A percentile compares a stretch with the other conserved stretches of the same genome.
phyloP scores from a whole-genome alignment of 2,888 invertebrate genomes.

The Amphipyra berbera region DNA sequence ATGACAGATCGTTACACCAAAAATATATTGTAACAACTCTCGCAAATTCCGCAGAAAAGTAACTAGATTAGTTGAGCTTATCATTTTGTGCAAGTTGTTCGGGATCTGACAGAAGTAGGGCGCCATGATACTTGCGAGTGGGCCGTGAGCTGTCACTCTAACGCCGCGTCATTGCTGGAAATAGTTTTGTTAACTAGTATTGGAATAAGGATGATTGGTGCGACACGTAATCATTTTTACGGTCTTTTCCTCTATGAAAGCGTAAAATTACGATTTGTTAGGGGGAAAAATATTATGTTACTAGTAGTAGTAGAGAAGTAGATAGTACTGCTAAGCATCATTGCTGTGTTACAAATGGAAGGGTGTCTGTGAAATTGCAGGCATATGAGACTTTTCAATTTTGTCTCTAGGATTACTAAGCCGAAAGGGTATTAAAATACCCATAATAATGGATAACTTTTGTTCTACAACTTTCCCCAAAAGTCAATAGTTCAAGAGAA shows the following conservation, averaged over 20 bases:
- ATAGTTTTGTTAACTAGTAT: conserved; percentile 25
- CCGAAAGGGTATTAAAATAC: no score
- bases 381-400: no score
- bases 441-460: no score
- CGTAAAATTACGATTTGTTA: background rate
- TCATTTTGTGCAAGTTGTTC: conserved; percentile 31
- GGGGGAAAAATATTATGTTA: no score
- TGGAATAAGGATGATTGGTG: conserved; percentile 13
- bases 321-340: no score
- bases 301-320: no score
- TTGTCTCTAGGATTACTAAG: no score
- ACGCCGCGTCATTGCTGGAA: conserved; percentile 14
- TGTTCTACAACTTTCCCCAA: no score
- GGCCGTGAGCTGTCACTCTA: conserved; percentile 29
- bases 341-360: no score
- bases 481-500: no score
- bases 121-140: conserved; percentile 17
- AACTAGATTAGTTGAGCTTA: conserved; percentile 27
- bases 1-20: conserved; percentile 1
- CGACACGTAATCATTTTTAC: background rate
- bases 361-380: no score
- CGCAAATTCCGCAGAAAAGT: conserved; percentile 28
- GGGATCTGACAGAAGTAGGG: conserved; percentile 40
- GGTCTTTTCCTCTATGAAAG: background rate
- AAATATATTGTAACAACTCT: conserved; percentile 19